Base-by-base conservation (phyloP, 2,888 invertebrate species). In the Calameuta pallipes region DNA sequence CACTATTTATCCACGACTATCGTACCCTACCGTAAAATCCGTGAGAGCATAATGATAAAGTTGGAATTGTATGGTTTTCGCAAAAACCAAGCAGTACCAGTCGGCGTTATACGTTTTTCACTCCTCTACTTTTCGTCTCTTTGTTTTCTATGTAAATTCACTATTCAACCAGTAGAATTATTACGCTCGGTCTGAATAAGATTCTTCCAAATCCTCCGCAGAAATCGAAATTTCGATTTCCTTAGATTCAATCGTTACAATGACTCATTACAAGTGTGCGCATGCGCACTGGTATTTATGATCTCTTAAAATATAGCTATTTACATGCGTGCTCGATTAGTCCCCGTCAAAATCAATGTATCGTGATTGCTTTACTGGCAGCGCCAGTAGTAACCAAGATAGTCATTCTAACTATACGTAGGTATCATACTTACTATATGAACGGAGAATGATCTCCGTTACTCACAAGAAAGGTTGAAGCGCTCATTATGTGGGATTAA, bases 321-420 rank as follows among this genome's bases (percentile, higher is more conserved):
- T 71, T 71, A 15, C 71, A 30, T 71, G 71, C 71, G 33, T 31
- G 15, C 68, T 15, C 78, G 76, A 78, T 78, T 78, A 78, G 76
- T 78, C 34, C 78, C 31, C 76, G 78, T 78, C 78, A 76, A 78
- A 78, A 78, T 78, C 78, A 78, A 76, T 76, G 78, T 68, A 33
- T 78, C 31, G 73, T 78, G 78, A 78, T 78, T 78, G 78, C 76
- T 30, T 33, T 13, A 41, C 69, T 76, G 36, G 13, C 68, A 71
- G 71, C 71, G 30, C 23, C 41, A 56, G 0, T 56, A 56, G 23
- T 23, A 56, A 23, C 41, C 41, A 23, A 56, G 23, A 23, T 56
- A 56, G 41, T 56, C 41, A 56, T 56, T 23, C 23, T 15, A 23
- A 23, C 23, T 23, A 56, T 23, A 9, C 23, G 41, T 6, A 56